Evolutionary conservation across 2,888 invertebrate species (phyloP).

Genomic region (Apodemia mormo): DNA sequence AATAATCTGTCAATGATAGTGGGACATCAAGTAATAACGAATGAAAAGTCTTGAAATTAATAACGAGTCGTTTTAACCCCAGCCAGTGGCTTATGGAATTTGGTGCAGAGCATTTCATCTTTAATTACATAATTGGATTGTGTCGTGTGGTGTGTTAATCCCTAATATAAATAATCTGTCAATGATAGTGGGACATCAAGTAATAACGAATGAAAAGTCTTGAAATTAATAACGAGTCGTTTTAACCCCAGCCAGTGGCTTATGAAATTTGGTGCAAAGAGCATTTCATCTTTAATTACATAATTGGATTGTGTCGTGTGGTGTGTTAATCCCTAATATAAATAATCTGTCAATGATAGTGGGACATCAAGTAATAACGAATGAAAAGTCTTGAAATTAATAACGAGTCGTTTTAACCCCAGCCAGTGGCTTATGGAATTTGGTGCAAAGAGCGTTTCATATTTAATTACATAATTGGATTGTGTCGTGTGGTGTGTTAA

Average conservation of each 20-base stretch:
- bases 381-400: background rate
- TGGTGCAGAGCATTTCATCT: background rate
- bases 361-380: background rate
- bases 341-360: no score
- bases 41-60: background rate
- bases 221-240: background rate
- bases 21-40: no score
- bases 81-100: background rate
- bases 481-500: background rate
- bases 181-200: no score
- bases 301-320: background rate
- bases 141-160: no score
- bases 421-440: constrained; percentile 2
- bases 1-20: no score
- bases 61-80: background rate
- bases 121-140: no score
- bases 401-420: background rate
- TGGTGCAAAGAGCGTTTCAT: background rate
- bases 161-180: no score
- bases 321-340: no score
- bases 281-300: background rate
- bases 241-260: background rate
- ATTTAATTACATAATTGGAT: background rate
- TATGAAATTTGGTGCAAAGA: background rate
- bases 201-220: no score